Evolutionary conservation across 2,113 vertebrate genomes (phyloP), one percentile per base, ranked within the genome.

Genomic region (Nanger granti): DNA sequence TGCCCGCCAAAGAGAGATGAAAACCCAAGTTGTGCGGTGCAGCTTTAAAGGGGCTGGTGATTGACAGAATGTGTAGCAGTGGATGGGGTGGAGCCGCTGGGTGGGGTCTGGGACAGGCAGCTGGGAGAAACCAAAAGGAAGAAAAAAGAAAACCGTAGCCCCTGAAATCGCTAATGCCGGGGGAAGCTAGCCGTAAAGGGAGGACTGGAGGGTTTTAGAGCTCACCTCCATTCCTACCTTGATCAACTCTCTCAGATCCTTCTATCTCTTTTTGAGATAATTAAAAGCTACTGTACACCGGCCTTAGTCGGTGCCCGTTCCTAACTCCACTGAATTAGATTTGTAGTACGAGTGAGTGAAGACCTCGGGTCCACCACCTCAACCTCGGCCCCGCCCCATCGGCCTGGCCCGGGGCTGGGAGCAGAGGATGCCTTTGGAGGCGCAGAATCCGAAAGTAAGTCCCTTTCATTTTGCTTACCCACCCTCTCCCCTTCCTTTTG

Each of bases 51-150:
- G 91, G 94, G 94, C 97, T 89, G 97, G 89, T 98, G 98, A 98
- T 98, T 98, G 98, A 98, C 98, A 98, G 96, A 96, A 96, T 95
- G 96, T 97, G 96, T 73, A 96, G 98, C 98, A 57, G 95, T 87
- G 94, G 64, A 97, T 97, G 94, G 98, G 98, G 98, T 98, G 98
- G 98, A 98, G 98, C 97, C 89, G 95, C 93, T 98, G 98, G 98
- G 98, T 98, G 98, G 98, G 98, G 98, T 97, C 97, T 98, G 98
- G 97, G 94, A 91, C 95, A 60, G 95, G 97, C 98, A 98, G 95
- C 95, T 85, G 95, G 96, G 96, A 97, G 97, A 97, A 97, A 97
- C 92, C 95, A 97, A 97, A 98, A 95, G 95, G 86, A 93, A 91
- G 91, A 83, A 97, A 97, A 97, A 95, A 95, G 96, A 96, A 97